Evolutionary conservation across 2,113 vertebrate genomes (phyloP).

Genomic region (Odocoileus virginianus): DNA sequence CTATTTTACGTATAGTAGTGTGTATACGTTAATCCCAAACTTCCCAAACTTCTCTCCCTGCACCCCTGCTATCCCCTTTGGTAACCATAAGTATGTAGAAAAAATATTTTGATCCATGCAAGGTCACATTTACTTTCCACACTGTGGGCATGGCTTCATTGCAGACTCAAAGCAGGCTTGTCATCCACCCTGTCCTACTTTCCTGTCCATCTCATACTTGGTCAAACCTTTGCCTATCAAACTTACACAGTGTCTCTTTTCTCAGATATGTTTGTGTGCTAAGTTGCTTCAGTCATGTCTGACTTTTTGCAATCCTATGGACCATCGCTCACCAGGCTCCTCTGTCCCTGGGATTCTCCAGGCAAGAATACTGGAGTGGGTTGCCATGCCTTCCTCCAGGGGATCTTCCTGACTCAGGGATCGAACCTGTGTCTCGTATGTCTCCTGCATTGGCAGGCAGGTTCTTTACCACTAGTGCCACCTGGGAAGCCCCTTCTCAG

Average conservation of each 20-base stretch:
- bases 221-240: not conserved
- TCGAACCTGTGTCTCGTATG: not conserved
- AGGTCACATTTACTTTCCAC: not conserved
- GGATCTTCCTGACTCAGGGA: not conserved
- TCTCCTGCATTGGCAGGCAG: not conserved
- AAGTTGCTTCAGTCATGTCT: not conserved
- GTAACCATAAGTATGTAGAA: not conserved
- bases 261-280: rapidly evolving
- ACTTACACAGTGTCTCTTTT: not conserved
- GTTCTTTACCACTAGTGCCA: not conserved
- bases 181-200: not conserved
- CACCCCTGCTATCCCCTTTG: not conserved
- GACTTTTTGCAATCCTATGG: not conserved
- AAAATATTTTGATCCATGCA: not conserved
- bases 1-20: not conserved
- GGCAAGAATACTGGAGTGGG: not conserved
- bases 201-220: not conserved
- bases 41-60: not conserved
- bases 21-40: not conserved
- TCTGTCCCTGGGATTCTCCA: not conserved
- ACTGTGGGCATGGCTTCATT: not conserved
- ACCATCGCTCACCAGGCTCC: not conserved
- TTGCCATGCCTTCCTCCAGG: not conserved
- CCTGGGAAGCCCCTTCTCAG: not conserved
- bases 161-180: not conserved